Conservation (phyloP, 2,888 invertebrate genomes). For the Suillia variegata region DNA sequence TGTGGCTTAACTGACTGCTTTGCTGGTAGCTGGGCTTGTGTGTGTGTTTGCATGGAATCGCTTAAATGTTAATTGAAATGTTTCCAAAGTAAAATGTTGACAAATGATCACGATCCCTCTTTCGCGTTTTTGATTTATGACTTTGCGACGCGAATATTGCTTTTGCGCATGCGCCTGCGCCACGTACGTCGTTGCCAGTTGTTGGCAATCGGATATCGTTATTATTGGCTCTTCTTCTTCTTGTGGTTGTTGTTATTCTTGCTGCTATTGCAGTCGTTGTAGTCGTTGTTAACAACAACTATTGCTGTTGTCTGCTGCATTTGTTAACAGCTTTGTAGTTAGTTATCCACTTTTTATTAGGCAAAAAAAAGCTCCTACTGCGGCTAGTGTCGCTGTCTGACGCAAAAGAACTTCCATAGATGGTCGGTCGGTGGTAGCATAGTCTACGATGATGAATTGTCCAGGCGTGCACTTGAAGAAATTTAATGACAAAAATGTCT, state of each 20-base stretch:
- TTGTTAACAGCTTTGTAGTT: not conserved
- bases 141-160: not conserved
- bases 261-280: not conserved
- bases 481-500: no score
- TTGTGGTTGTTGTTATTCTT: not conserved
- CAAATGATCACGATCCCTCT: slow-evolving; percentile 1
- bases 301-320: not conserved
- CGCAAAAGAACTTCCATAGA: no score
- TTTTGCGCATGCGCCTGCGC: not conserved
- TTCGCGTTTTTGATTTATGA: not conserved
- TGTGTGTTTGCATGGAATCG: no score
- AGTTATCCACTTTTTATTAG: no score
- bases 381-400: no score
- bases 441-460: no score
- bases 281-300: not conserved
- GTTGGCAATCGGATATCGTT: not conserved
- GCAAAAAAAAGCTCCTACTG: no score
- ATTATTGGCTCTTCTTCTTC: no score
- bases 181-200: not conserved
- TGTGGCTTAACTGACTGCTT: no score
- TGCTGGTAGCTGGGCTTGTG: no score
- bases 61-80: slow-evolving; percentile 1
- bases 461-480: no score
- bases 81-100: not conserved
- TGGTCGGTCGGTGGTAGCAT: no score